These are phyloP conservation scores for Cinclus mexicanus DNA, from an alignment of 2,113 vertebrate species.

Conservation along the genomic window DNA sequence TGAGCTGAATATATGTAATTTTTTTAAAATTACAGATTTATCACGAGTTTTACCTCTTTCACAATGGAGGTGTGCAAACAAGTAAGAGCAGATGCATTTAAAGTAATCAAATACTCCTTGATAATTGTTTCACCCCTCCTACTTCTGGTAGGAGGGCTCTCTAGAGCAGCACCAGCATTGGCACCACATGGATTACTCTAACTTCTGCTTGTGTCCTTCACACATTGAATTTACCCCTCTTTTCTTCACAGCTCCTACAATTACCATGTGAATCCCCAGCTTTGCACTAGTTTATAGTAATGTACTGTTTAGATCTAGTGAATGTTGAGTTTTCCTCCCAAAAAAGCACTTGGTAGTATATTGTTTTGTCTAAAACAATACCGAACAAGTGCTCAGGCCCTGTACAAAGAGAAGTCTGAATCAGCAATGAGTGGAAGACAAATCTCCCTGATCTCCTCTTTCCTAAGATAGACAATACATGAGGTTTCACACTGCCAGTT, in stretches of 20 bases:
- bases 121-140: neutral
- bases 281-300: neutral
- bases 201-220: neutral
- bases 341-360: neutral
- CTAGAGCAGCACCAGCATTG: neutral
- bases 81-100: neutral
- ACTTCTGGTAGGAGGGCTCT: fast-evolving
- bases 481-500: neutral
- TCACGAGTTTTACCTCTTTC: neutral
- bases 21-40: neutral
- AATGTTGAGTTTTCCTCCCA: neutral
- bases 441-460: neutral
- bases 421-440: neutral
- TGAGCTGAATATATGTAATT: neutral
- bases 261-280: neutral
- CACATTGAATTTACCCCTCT: neutral
- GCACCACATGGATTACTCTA: neutral
- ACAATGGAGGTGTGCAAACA: neutral
- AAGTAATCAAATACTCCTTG: neutral
- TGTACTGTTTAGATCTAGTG: neutral
- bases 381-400: neutral
- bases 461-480: neutral
- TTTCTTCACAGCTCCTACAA: neutral
- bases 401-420: neutral
- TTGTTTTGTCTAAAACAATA: neutral